Base-by-base conservation (phyloP, 2,888 invertebrate genomes). In the Polymixis lichenea region DNA sequence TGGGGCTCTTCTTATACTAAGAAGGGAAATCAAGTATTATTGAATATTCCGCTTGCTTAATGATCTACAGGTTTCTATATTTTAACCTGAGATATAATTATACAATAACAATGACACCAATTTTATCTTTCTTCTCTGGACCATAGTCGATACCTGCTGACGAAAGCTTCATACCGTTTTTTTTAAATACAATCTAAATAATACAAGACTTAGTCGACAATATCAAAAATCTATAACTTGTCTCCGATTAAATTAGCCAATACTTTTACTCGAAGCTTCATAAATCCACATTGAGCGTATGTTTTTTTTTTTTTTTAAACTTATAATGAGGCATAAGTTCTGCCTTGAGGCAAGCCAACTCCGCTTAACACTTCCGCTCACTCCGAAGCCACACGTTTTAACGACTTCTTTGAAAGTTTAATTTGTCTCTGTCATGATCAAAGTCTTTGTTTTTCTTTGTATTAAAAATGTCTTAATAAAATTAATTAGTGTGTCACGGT, bases 361-460 rank as follows among this genome's bases (percentile, higher is more conserved):
- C 53, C 38, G 32, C 78, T 82, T 67, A 77, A 78, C 79, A 80
- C 69, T 75, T 58, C 80, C 77, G 72, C 60, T 79, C 17, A 73
- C 58, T 78, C 73, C 22, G 43, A 75, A 73, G 73, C 79, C 70
- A 67, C 68, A 78, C 77, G 38, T 51, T 83, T 72, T 82, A 89
- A 86, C 78, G 81, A 85, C 86, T 86, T 87, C 85, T 78, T 84
- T 73, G 79, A 58, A 87, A 89, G 84, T 90, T 90, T 86, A 86
- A 89, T 90, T 89, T 89, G 85, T 88, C 88, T 87, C 83, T 86
- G 88, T 87, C 85, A 75, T 82, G 85, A 88, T 86, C 82, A 86
- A 84, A 75, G 82, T 79, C 66, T 78, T 86, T 79, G 67, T 75
- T 80, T 70, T 80, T 75, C 69, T 77, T 78, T 62, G 60, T 25